These are phyloP conservation scores for Todiramphus chloris DNA, from an alignment of 2,113 vertebrate genomes.

Conservation along the genomic window DNA sequence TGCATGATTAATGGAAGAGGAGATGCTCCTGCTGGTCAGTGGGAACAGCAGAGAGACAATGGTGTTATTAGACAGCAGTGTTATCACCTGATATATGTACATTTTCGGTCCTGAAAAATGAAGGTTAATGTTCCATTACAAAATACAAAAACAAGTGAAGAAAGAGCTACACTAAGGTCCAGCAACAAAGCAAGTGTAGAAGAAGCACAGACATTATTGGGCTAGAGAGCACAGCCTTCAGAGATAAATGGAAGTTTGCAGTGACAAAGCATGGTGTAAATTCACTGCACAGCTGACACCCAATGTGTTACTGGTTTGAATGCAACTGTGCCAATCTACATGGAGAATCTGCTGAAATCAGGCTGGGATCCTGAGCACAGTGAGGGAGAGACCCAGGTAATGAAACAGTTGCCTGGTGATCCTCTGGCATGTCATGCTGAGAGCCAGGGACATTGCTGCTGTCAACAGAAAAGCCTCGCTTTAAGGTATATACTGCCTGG, in stretches of 20 bases:
- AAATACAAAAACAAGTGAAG: neutral
- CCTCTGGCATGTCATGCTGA: accelerated
- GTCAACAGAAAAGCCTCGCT: neutral
- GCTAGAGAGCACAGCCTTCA: neutral
- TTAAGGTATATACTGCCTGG: neutral
- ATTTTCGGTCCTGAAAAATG: neutral
- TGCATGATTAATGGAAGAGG: neutral
- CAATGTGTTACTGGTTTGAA: neutral
- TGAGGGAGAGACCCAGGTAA: neutral
- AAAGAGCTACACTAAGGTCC: neutral
- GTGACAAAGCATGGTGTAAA: neutral
- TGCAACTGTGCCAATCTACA: accelerated
- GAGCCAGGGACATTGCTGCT: neutral
- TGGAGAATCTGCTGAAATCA: neutral
- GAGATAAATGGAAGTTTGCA: neutral
- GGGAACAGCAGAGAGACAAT: neutral
- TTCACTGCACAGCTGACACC: neutral
- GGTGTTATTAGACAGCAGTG: neutral
- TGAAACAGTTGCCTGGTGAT: neutral
- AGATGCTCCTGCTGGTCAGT: neutral
- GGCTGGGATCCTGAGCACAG: neutral
- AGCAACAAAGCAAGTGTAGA: neutral
- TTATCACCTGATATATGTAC: neutral
- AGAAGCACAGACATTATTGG: neutral
- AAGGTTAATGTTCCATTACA: neutral